Percentiles rank a stretch among this genome's conserved stretches.
Conservation (phyloP, 2,888 invertebrate species). For the Acanthosoma haemorrhoidale region DNA sequence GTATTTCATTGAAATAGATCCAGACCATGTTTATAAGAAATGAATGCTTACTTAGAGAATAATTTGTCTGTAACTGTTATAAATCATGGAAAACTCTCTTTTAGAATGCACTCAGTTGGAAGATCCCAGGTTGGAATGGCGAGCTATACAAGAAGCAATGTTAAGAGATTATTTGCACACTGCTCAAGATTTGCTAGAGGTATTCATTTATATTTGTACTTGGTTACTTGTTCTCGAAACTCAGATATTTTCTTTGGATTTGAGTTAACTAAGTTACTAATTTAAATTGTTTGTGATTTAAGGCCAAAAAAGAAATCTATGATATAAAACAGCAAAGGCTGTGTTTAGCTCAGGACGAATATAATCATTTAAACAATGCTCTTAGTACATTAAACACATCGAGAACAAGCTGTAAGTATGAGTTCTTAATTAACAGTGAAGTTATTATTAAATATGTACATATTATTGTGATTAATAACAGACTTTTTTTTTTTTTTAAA, state of each 20-base stretch:
- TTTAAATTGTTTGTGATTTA: constrained; percentile 43
- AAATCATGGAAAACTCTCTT: too few relatives aligned
- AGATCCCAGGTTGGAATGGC: constrained; percentile 95
- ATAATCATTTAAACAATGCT: constrained; percentile 84
- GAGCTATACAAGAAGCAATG: constrained; percentile 94
- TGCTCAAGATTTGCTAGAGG: constrained; percentile 91
- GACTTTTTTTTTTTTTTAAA: too few relatives aligned
- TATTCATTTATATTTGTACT: constrained; percentile 46
- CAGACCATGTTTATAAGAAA: too few relatives aligned
- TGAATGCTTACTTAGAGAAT: too few relatives aligned
- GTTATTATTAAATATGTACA: too few relatives aligned
- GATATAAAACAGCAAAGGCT: constrained; percentile 92
- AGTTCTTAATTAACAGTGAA: too few relatives aligned
- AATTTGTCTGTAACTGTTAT: too few relatives aligned
- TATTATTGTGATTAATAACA: too few relatives aligned
- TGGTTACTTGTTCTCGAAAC: neutral
- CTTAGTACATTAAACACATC: constrained; percentile 79
- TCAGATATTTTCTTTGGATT: neutral
- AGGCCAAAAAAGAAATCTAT: constrained; percentile 96
- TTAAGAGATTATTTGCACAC: constrained; percentile 91
- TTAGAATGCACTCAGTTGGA: constrained; percentile 92
- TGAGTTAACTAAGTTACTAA: neutral
- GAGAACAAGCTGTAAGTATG: constrained; percentile 85
- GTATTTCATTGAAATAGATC: too few relatives aligned
- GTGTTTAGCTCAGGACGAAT: constrained; percentile 90